Evolutionary conservation across 2,888 invertebrate genomes (phyloP), one percentile per base, ranked within the genome.

Genomic region (Lapara coniferarum): DNA sequence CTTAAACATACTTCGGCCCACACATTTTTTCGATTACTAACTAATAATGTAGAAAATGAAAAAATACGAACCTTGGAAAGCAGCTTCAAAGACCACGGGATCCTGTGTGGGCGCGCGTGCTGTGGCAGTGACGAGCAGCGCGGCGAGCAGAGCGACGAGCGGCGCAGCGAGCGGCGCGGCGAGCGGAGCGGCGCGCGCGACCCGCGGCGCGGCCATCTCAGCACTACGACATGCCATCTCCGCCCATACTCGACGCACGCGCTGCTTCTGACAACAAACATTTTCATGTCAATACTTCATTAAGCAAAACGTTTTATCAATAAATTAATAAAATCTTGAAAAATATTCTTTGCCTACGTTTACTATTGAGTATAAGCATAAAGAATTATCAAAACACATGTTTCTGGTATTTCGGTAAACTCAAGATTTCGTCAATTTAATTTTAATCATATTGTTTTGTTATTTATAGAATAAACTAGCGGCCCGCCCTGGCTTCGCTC

Each of bases 21-120:
- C 5, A 37, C 8, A 37, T 37, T 37, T 2, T 37, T 8, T 6
- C 5, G 37, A 37, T 8, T 2, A 37, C 37, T 7, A 63, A 46
- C 25, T 57, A 46, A 55, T 19, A 6, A 44, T 16, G 14, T n/a
- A 55, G n/a, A 46, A 37, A 53, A 63, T 66, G 14, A 44, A 67
- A 53, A 51, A 37, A 7, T 37, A 6, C 51, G 59, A 57, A 95
- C 95, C 95, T 94, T 95, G 95, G 82, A 95, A 95, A 73, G 95
- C 95, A 69, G 95, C 95, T 83, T 95, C 95, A 78, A 95, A 92
- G 58, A 77, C 80, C 74, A 74, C 81, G 19, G 93, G 91, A 70
- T 92, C 92, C 72, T 83, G 85, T 59, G 93, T 92, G 72, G 92
- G 88, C 73, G 82, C 82, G 72, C 76, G 83, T 77, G 87, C 80